phyloP scores from a whole-genome alignment of 2,113 vertebrate genomes.

The Eublepharis macularius region DNA sequence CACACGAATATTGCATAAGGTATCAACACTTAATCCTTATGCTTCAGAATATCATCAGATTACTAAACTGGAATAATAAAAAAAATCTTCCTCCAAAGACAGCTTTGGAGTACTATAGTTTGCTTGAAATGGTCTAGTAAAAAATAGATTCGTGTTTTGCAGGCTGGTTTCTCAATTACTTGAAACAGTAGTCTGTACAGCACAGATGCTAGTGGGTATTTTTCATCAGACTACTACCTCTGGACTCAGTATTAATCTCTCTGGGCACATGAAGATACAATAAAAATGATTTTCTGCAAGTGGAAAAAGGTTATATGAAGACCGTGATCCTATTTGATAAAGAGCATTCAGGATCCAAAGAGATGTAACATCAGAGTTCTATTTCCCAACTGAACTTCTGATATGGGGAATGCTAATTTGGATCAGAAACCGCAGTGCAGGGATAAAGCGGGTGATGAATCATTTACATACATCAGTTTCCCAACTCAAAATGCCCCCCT shows the following conservation, averaged over 20 bases:
- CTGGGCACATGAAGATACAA: not conserved
- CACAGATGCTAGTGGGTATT: not conserved
- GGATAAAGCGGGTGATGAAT: too few species aligned
- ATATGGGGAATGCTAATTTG: too few species aligned
- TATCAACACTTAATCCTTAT: not conserved
- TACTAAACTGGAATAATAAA: not conserved
- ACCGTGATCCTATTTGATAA: too few species aligned
- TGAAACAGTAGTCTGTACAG: not conserved
- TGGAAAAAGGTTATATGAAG: not conserved
- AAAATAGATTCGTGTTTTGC: slow-evolving; percentile 19
- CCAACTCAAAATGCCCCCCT: too few species aligned
- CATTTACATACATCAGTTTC: too few species aligned
- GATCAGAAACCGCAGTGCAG: too few species aligned
- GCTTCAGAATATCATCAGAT: not conserved
- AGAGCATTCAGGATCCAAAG: too few species aligned
- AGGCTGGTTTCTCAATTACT: not conserved
- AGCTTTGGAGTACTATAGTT: not conserved
- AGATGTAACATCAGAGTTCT: too few species aligned
- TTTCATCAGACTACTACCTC: not conserved
- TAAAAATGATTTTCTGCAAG: slow-evolving; percentile 27
- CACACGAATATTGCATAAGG: not conserved
- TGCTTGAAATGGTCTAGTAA: not conserved
- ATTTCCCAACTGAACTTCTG: too few species aligned
- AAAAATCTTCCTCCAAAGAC: not conserved
- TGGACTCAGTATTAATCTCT: not conserved